Evolutionary conservation across 1,140 invertebrate species (phyloP).

Genomic region (Zaprionus taronus): DNA sequence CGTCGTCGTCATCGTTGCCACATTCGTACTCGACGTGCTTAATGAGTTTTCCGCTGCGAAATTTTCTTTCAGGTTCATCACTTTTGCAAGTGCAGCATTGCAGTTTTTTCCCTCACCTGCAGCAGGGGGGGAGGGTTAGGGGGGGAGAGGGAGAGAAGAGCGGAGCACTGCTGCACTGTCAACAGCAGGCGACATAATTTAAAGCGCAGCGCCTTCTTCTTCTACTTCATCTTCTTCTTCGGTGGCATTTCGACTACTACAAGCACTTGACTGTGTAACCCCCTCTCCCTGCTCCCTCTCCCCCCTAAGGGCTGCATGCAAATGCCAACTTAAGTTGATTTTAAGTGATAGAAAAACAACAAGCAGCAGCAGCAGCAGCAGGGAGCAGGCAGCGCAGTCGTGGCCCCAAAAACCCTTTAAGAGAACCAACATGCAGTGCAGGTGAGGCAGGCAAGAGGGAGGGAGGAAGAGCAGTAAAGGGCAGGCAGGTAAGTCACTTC

Average conservation of each 20-base stretch:
- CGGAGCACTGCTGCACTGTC: slow-evolving; percentile 41
- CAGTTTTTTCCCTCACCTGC: slow-evolving; percentile 59
- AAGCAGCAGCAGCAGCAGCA: slow-evolving; percentile 17
- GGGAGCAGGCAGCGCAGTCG: background rate
- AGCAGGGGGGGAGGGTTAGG: background rate
- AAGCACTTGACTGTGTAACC: slow-evolving; percentile 74
- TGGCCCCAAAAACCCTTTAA: slow-evolving; percentile 50
- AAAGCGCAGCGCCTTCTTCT: slow-evolving; percentile 61
- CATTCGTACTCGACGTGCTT: slow-evolving; percentile 78
- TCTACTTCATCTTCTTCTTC: slow-evolving; percentile 24
- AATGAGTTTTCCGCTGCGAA: slow-evolving; percentile 78
- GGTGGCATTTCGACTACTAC: slow-evolving; percentile 78
- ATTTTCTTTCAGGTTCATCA: slow-evolving; percentile 81
- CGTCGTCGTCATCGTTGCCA: slow-evolving; percentile 32
- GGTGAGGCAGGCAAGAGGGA: background rate
- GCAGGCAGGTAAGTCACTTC: slow-evolving; percentile 29
- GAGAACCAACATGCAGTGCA: slow-evolving; percentile 2
- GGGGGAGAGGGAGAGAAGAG: background rate
- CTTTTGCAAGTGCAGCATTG: slow-evolving; percentile 76
- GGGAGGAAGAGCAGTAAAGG: background rate
- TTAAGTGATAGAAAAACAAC: slow-evolving; percentile 81
- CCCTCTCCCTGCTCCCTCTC: slow-evolving; percentile 6
- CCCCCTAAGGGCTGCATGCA: slow-evolving; percentile 55
- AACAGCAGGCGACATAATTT: slow-evolving; percentile 71
- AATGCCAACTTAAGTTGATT: slow-evolving; percentile 82